Conservation (phyloP, 2,113 vertebrate species). For the Nannospalax galili region DNA sequence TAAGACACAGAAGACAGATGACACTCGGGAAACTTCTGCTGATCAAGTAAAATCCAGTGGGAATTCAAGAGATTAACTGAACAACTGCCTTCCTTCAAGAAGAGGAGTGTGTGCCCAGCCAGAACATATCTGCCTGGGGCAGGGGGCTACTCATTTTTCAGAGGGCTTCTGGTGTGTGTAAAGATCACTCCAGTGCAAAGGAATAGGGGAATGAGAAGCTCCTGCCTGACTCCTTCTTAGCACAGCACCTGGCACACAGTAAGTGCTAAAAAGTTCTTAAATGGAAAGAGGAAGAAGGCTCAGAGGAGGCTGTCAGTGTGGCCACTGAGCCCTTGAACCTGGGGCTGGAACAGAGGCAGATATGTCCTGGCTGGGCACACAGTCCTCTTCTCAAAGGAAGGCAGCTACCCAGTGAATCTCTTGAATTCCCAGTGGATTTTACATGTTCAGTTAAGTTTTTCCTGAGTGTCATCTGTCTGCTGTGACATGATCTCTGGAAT, state of each 20-base stretch:
- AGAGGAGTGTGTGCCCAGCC: neutral
- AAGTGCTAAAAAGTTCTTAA: no score
- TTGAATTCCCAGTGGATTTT: no score
- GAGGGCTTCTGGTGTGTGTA: neutral
- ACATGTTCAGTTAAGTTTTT: neutral
- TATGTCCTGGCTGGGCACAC: neutral
- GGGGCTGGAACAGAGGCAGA: no score
- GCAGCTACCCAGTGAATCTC: neutral
- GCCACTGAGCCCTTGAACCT: no score
- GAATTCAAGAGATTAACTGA: neutral
- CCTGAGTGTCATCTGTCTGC: neutral
- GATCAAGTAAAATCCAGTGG: neutral
- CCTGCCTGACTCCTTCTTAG: no score
- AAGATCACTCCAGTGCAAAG: neutral
- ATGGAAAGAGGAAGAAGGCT: no score
- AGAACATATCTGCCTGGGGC: neutral
- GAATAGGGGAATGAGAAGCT: neutral
- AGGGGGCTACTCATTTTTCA: neutral
- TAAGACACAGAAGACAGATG: neutral
- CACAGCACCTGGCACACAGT: no score
- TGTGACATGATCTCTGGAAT: neutral
- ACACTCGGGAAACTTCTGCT: neutral
- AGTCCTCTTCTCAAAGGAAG: neutral
- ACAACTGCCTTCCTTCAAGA: neutral
- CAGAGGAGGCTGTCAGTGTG: no score